phyloP scores from a whole-genome alignment of 2,888 invertebrate genomes.

The Aradus depressus region DNA sequence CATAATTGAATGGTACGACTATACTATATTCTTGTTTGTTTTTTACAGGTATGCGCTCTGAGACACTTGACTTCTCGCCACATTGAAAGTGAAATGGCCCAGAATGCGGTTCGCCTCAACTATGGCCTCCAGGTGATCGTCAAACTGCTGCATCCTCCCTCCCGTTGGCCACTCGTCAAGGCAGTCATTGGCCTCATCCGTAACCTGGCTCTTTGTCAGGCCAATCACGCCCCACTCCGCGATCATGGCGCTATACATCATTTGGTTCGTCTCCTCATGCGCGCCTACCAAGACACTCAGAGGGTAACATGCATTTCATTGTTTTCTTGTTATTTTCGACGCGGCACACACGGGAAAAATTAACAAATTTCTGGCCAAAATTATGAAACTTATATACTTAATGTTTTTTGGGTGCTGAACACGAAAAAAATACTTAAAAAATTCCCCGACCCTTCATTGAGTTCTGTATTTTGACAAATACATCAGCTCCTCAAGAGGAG shows the following conservation, averaged over 20 bases:
- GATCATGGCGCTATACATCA: constrained; percentile 93
- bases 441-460: too few relatives aligned
- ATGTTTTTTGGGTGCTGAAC: too few relatives aligned
- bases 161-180: constrained; percentile 95
- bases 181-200: constrained; percentile 95
- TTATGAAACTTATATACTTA: too few relatives aligned
- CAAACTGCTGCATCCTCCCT: constrained; percentile 89
- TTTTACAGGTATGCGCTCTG: constrained; percentile 65
- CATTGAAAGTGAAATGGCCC: constrained; percentile 92
- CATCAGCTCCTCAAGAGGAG: too few relatives aligned
- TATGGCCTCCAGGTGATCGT: constrained; percentile 87
- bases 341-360: too few relatives aligned
- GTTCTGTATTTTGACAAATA: too few relatives aligned
- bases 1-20: too few relatives aligned
- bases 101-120: constrained; percentile 88
- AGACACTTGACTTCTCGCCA: constrained; percentile 95
- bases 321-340: too few relatives aligned
- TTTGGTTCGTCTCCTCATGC: constrained; percentile 79
- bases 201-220: constrained; percentile 90
- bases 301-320: too few relatives aligned
- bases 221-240: constrained; percentile 87
- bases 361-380: too few relatives aligned
- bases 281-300: constrained; percentile 91
- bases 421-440: too few relatives aligned
- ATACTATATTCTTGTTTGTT: too few relatives aligned